These are phyloP conservation scores for Ooceraea biroi DNA, from an alignment of 1,140 invertebrate species.

Conservation along the genomic window DNA sequence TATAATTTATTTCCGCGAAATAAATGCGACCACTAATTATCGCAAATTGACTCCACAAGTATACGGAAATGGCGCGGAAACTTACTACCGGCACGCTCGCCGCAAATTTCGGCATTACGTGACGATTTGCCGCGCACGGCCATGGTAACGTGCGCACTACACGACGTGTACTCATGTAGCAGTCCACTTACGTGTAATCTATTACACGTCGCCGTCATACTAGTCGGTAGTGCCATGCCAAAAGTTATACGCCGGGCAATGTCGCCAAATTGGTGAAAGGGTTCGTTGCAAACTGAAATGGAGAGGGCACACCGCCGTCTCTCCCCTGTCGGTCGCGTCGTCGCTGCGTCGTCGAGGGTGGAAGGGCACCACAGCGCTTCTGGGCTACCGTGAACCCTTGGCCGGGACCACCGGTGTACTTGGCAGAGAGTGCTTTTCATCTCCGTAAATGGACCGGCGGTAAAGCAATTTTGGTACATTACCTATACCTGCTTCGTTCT, in stretches of 20 bases:
- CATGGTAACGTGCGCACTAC: slow-evolving; percentile 24
- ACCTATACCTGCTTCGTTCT: slow-evolving; percentile 81
- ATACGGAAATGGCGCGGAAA: slow-evolving; percentile 13
- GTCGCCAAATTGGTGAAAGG: slow-evolving; percentile 81
- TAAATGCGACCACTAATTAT: neutral
- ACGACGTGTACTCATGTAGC: slow-evolving; percentile 49
- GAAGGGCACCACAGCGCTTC: slow-evolving; percentile 77
- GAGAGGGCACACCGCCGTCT: slow-evolving; percentile 72
- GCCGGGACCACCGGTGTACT: slow-evolving; percentile 82
- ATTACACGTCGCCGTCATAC: slow-evolving; percentile 60
- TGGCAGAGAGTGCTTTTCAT: slow-evolving; percentile 86
- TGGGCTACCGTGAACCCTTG: slow-evolving; percentile 74
- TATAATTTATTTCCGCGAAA: neutral
- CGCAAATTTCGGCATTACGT: slow-evolving; percentile 37
- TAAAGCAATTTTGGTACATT: slow-evolving; percentile 86
- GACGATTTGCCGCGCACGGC: slow-evolving; percentile 35
- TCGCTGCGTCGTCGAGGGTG: slow-evolving; percentile 70
- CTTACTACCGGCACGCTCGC: slow-evolving; percentile 5
- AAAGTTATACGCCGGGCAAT: slow-evolving; percentile 74
- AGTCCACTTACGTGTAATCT: slow-evolving; percentile 60
- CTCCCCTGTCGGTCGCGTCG: slow-evolving; percentile 16
- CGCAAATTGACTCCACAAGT: neutral
- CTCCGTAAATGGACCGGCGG: slow-evolving; percentile 85
- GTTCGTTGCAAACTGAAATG: slow-evolving; percentile 77
- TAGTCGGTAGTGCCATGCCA: slow-evolving; percentile 65